Base-by-base conservation (phyloP, 2,797 vertebrate species). In the Siniperca obscura region DNA sequence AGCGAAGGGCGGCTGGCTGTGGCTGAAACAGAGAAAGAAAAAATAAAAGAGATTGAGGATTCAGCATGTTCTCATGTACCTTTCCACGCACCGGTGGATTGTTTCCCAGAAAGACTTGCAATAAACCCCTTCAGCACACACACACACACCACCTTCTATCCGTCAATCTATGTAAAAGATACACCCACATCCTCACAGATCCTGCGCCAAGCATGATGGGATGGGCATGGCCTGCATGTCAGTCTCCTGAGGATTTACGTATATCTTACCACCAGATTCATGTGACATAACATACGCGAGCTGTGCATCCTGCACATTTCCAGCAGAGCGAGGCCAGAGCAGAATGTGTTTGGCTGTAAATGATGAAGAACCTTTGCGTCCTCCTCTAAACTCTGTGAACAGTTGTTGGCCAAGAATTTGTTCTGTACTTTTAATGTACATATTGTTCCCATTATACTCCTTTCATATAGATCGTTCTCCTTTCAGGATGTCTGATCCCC, bases 21-120 rank as follows among this genome's bases (percentile, higher is more conserved):
- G 95, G 95, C 90, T 89, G 95, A 95, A 96, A 96, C 94, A 92
- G 94, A 96, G 89, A 95, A 81, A 82, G 73, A 66, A 76, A 79
- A 48, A 27, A 25, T 52, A 22, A 64, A n/a, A 70, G 53, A 80
- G 16, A 56, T n/a, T 48, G 17, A 70, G 25, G 50, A 70, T 1
- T 78, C 73, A 61, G 61, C 67, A 34, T 53, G 44, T 81, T 84
- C 75, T 87, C 78, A 25, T 84, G 75, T 78, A 64, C 80, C 74
- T 84, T 90, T 86, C 81, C 83, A 91, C 53, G 86, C 92, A 78
- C 76, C 7, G 55, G 3, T 84, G 83, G 46, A 59, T 86, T 46
- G 81, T 81, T 95, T 95, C 90, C 91, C 90, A 92, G 90, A 94
- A 94, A 81, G 40, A 74, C 48, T 81, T 67, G 70, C 65, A 80